Base-by-base conservation (phyloP, 2,888 invertebrate genomes). In the Tachystola acroxantha region DNA sequence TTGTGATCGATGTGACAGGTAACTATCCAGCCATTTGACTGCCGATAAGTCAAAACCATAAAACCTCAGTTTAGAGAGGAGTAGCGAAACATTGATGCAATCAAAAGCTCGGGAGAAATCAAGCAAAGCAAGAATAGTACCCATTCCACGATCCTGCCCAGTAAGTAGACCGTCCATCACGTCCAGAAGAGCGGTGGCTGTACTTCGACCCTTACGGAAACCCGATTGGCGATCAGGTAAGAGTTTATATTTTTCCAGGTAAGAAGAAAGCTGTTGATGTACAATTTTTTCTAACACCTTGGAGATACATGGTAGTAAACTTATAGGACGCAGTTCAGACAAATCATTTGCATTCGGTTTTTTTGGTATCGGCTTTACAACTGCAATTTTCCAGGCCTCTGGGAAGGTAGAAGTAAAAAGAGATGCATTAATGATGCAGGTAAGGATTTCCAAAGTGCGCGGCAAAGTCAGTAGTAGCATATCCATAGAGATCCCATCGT, bases 81-180 rank as follows among this genome's bases (percentile, higher is more conserved):
- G 37, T 3, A 52, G 22, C 2, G 32, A 25, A 26, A 43, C 53
- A 37, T 52, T 36, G 1, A 61, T 48, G 10, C 39, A 37, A 27
- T 64, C 60, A 28, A 64, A 64, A 4, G 58, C 63, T 10, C 59
- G 52, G 0, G 56, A 53, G 26, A 50, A 61, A 33, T 63, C 60
- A 4, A 61, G 43, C 0, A 58, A 29, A 0, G 48, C 39, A 2
- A 57, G 25, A 0, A 58, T 12, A 0, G 53, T 52, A 3, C 51
- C 37, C 31, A 31, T 25, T 1, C 48, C 43, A 0, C 14, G 11
- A 28, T 68, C 62, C 1, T 43, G 42, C 0, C 45, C 53, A 0
- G 20, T 12, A 3, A 56, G 28, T 1, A 58, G 39, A 27, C 62
- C 47, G 13, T 62, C 54, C 0, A 44, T 10, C 0, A 64, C 43